Base-by-base conservation (phyloP, 2,888 invertebrate species). In the Hermaeophaga mercurialis region DNA sequence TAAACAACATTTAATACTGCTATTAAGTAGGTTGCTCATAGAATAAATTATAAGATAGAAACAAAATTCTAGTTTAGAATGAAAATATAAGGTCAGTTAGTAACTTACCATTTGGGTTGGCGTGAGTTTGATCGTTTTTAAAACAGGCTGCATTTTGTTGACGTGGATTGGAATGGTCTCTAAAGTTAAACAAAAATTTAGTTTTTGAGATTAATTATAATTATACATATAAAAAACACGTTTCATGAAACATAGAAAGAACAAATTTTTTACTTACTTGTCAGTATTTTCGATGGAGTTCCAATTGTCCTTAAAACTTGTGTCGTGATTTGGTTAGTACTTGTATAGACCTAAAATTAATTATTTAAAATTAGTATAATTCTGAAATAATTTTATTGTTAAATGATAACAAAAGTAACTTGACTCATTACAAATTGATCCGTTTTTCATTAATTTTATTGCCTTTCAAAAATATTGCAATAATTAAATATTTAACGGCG, bases 41-140 rank as follows among this genome's bases (percentile, higher is more conserved):
- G n/a, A n/a, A n/a, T n/a, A n/a, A n/a, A n/a, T n/a, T n/a, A n/a
- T n/a, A n/a, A n/a, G n/a, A n/a, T n/a, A n/a, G n/a, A n/a, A n/a
- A n/a, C n/a, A n/a, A n/a, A n/a, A n/a, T n/a, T n/a, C n/a, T n/a
- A n/a, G n/a, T n/a, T n/a, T n/a, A n/a, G n/a, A n/a, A n/a, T n/a
- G n/a, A n/a, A n/a, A n/a, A n/a, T n/a, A n/a, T n/a, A n/a, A n/a
- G n/a, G n/a, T n/a, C n/a, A n/a, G n/a, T n/a, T n/a, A n/a, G n/a
- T n/a, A n/a, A 48, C 14, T 69, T 74, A 81, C 81, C 80, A 82
- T 77, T 77, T 81, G 81, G 66, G 80, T 75, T 22, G 80, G 78
- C 24, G 81, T 80, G 60, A 82, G 70, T 64, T 80, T 79, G 70
- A 82, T 80, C 18, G 81, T 81, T 73, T 81, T 82, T 58, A 81